Evolutionary conservation across 2,888 invertebrate species (phyloP).

Genomic region (Xestoiulus laeticollis): DNA sequence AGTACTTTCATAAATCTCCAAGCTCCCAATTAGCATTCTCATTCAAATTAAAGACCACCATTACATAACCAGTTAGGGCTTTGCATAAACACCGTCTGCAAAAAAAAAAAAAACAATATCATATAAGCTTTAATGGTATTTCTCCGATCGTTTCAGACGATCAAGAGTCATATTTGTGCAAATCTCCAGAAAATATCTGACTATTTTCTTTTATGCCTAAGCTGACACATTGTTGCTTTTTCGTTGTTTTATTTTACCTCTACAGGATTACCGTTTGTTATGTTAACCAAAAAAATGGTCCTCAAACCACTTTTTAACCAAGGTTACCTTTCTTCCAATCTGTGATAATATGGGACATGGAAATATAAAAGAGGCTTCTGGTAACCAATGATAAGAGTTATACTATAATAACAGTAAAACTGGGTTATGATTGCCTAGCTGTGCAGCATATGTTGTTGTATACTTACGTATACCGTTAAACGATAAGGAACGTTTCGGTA

Average conservation of each 20-base stretch:
- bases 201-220: background rate
- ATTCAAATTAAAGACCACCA: slow-evolving; percentile 11
- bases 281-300: background rate
- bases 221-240: background rate
- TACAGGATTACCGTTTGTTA: background rate
- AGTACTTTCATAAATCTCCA: slow-evolving; percentile 1
- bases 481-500: too few species aligned
- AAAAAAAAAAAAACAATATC: background rate
- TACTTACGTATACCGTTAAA: too few species aligned
- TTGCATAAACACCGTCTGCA: background rate
- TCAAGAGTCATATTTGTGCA: background rate
- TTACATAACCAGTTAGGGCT: background rate
- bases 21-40: slow-evolving; percentile 29
- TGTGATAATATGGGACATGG: too few species aligned
- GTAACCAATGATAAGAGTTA: too few species aligned
- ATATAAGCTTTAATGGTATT: background rate
- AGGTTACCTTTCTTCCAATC: too few species aligned
- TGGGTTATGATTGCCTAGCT: too few species aligned
- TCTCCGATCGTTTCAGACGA: background rate
- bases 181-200: background rate
- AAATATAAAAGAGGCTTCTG: too few species aligned
- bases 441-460: too few species aligned
- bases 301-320: background rate
- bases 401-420: too few species aligned
- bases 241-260: background rate